Percentiles rank a stretch among this genome's conserved stretches.
Conservation (phyloP, 2,888 invertebrate species). For the Amitus sp. region DNA sequence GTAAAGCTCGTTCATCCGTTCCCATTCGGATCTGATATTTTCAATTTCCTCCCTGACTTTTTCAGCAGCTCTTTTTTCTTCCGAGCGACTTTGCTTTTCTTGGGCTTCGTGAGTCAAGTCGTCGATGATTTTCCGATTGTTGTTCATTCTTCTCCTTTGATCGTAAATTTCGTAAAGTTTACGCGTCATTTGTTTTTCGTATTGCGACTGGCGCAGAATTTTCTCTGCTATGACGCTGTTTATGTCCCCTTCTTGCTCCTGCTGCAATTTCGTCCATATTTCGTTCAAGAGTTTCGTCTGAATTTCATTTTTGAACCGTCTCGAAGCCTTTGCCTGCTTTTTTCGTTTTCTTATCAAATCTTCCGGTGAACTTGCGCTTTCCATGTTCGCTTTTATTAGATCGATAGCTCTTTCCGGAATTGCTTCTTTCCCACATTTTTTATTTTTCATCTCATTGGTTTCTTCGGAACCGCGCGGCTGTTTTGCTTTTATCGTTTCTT, state of each 20-base stretch:
- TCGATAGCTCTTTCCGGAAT: neutral
- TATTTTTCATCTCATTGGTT: too few species aligned
- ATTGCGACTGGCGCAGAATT: constrained; percentile 72
- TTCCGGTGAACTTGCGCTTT: neutral
- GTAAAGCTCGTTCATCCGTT: constrained; percentile 65
- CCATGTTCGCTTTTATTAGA: constrained; percentile 1
- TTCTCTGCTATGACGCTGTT: constrained; percentile 69
- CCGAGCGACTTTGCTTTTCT: constrained; percentile 65
- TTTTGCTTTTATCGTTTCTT: too few species aligned
- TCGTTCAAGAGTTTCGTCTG: constrained; percentile 67
- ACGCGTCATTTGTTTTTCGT: constrained; percentile 74
- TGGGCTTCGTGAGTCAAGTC: constrained; percentile 67
- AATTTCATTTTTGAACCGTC: constrained; percentile 68
- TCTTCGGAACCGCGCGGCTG: too few species aligned
- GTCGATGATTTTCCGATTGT: constrained; percentile 69
- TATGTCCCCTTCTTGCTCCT: constrained; percentile 68
- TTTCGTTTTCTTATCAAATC: constrained; percentile 65
- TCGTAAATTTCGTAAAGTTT: constrained; percentile 73
- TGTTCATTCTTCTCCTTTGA: constrained; percentile 69
- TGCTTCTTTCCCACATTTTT: too few species aligned
- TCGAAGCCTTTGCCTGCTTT: constrained; percentile 64
- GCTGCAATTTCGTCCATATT: constrained; percentile 69
- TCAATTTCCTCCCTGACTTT: constrained; percentile 38
- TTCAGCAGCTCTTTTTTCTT: constrained; percentile 63
- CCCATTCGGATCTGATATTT: constrained; percentile 44